Evolutionary conservation across 2,797 vertebrate species (phyloP).

Genomic region (Danio kyathit): DNA sequence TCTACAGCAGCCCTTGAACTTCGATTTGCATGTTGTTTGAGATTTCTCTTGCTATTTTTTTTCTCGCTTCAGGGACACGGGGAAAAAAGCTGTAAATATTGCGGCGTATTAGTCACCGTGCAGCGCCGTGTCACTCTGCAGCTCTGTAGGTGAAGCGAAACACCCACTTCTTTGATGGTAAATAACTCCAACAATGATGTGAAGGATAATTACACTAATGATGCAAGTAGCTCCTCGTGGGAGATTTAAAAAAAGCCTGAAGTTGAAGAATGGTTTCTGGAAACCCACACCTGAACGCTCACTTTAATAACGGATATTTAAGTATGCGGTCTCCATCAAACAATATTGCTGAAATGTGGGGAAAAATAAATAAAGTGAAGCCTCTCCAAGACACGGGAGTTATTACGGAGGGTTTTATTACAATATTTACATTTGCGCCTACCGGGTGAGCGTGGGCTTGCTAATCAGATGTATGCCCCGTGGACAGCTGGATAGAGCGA

Average conservation of each 20-base stretch:
- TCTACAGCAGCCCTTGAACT: slow-evolving; percentile 23
- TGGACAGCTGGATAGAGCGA: slow-evolving; percentile 83
- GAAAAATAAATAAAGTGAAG: slow-evolving; percentile 68
- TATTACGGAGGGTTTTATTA: slow-evolving; percentile 80
- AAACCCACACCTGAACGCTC: slow-evolving; percentile 63
- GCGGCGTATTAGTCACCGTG: slow-evolving; percentile 38
- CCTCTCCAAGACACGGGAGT: slow-evolving; percentile 66
- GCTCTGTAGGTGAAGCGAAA: slow-evolving; percentile 50
- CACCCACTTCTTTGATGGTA: slow-evolving; percentile 56
- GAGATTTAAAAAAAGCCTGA: slow-evolving; percentile 44
- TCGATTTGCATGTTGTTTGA: slow-evolving; percentile 9
- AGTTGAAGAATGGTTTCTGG: slow-evolving; percentile 57
- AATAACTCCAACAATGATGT: slow-evolving; percentile 49
- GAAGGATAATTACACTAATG: slow-evolving; percentile 61
- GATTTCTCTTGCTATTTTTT: neutral
- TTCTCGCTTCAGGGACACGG: slow-evolving; percentile 5
- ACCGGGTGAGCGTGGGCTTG: slow-evolving; percentile 79
- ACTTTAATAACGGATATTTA: slow-evolving; percentile 71
- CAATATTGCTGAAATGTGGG: slow-evolving; percentile 69
- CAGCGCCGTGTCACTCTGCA: slow-evolving; percentile 37
- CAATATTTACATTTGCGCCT: slow-evolving; percentile 84
- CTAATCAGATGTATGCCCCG: slow-evolving; percentile 83
- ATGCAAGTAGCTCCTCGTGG: slow-evolving; percentile 52
- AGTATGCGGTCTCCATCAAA: slow-evolving; percentile 57
- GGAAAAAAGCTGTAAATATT: slow-evolving; percentile 9